A percentile compares a stretch with the other conserved stretches of the same genome.
Evolutionary conservation across 2,888 invertebrate species (phyloP).

Genomic region (Falcaria lacertinaria): DNA sequence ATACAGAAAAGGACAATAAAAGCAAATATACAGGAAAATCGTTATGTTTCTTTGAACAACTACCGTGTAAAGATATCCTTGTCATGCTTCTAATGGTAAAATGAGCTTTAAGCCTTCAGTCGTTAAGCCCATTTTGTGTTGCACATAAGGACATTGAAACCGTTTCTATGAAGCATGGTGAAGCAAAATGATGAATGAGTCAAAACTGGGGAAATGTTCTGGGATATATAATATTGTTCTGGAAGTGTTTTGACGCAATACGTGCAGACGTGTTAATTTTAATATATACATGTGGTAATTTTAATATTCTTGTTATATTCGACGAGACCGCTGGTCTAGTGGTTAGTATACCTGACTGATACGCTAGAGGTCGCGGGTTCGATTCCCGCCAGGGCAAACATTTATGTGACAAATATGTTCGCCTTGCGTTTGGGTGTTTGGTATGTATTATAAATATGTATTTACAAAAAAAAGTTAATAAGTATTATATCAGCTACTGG

Average conservation of each 20-base stretch:
- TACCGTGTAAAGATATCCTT: neutral
- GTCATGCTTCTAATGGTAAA: neutral
- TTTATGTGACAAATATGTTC: no score
- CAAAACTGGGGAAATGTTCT: slow-evolving; percentile 2
- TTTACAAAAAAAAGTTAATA: no score
- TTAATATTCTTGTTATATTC: no score
- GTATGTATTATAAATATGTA: no score
- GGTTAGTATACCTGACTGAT: no score
- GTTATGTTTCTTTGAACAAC: neutral
- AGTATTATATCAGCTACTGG: no score
- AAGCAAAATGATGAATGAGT: slow-evolving; percentile 20
- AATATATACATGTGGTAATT: no score
- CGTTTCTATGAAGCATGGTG: slow-evolving; percentile 16
- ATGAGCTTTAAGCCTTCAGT: neutral
- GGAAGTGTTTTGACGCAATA: neutral
- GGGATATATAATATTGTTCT: neutral
- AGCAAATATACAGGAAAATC: neutral
- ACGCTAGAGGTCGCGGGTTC: no score
- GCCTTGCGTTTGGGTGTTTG: no score
- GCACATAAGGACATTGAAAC: slow-evolving; percentile 8
- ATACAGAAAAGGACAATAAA: neutral
- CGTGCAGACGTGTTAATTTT: no score
- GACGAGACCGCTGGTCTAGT: no score
- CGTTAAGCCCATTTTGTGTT: slow-evolving; percentile 12
- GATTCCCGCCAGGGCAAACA: no score